These are phyloP conservation scores for Eublepharis macularius DNA, from an alignment of 2,113 vertebrate genomes.

Conservation along the genomic window DNA sequence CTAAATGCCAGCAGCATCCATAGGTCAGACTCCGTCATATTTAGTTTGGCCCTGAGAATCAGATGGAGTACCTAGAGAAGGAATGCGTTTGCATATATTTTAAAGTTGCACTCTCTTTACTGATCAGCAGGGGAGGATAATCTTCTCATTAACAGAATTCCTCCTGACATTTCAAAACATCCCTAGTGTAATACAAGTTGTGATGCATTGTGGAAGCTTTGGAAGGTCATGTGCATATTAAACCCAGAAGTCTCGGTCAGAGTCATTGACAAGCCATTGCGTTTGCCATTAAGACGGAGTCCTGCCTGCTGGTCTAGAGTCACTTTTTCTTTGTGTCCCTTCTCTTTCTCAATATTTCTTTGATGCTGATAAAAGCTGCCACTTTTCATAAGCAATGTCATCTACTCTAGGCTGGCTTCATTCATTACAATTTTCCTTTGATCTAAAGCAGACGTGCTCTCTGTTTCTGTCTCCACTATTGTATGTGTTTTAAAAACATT, in stretches of 20 bases:
- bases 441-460: slow-evolving; percentile 3
- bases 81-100: no score
- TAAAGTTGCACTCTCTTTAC: no score
- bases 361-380: slow-evolving; percentile 23
- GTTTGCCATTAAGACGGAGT: not conserved
- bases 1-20: no score
- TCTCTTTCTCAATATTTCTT: slow-evolving; percentile 1
- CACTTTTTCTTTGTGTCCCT: not conserved
- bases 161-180: not conserved
- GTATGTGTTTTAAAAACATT: not conserved
- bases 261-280: not conserved
- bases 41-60: no score
- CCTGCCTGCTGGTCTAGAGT: not conserved
- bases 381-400: slow-evolving; percentile 20
- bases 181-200: not conserved
- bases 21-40: no score
- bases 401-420: not conserved
- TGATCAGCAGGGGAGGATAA: no score
- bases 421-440: slow-evolving; percentile 4
- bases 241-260: not conserved
- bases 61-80: no score
- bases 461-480: not conserved
- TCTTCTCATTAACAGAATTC: not conserved
- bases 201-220: not conserved
- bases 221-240: not conserved